Base-by-base conservation (phyloP, 2,888 invertebrate genomes). In the Drosophila fungiperda region DNA sequence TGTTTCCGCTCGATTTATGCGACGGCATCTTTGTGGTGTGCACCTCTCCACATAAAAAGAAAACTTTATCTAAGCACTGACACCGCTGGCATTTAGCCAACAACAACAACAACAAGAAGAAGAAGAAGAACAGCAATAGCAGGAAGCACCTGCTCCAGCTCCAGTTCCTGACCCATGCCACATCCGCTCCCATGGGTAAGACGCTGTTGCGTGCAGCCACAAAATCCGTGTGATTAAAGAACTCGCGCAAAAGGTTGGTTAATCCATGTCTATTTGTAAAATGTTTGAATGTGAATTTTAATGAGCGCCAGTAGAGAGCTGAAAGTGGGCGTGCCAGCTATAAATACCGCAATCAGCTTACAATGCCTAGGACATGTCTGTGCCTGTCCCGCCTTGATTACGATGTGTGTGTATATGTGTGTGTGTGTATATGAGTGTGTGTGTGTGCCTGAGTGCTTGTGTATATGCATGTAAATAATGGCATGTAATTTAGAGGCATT, bases 251-350 rank as follows among this genome's bases (percentile, higher is more conserved):
- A 76, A 75, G 67, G 76, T 77, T 89, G 76, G 70, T 72, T 78
- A 80, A 82, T 75, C 62, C 36, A 32, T 40, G 38, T 62, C 68
- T 67, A 68, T 80, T 89, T 82, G 75, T 70, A 60, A 78, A 87
- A 69, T 77, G 76, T 73, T 78, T 81, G 71, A 83, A 90, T 90
- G 79, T 50, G 77, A 69, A 81, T 85, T 90, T 88, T 90, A 90
- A 87, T 86, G 90, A 87, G 79, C 71, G 55, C 9, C n/a, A n/a
- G 7, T 20, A 33, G 26, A 2, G 42, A 73, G 57, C 53, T 54
- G 67, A 29, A 35, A 32, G 50, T 48, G 59, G 61, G 68, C 65
- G 55, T 33, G 62, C 49, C 68, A 59, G 38, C 66, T 73, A 59
- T 69, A 67, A 84, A 69, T 66, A 65, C 80, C 70, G 74, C 88